A percentile compares a stretch with the other conserved stretches of the same genome.
These are phyloP conservation scores for Myiozetetes cayanensis DNA, from an alignment of 2,113 vertebrate genomes.

Conservation along the genomic window DNA sequence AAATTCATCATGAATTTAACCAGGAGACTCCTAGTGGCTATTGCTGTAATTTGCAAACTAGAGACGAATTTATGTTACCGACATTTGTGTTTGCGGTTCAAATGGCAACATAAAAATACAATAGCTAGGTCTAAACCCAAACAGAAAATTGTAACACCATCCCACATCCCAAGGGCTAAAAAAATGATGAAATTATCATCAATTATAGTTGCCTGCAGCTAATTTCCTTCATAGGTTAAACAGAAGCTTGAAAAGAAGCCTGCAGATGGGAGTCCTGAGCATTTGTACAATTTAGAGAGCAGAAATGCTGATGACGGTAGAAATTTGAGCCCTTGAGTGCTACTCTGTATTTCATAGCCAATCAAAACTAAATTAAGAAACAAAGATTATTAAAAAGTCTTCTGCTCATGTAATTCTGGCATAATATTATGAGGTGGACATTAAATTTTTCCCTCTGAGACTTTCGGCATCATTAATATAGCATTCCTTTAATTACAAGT, in stretches of 20 bases:
- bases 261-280: slow-evolving; percentile 32
- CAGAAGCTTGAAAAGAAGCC: slow-evolving; percentile 57
- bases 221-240: slow-evolving; percentile 51
- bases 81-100: not conserved
- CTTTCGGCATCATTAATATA: slow-evolving; percentile 67
- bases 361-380: slow-evolving; percentile 88
- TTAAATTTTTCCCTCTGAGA: slow-evolving; percentile 74
- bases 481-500: slow-evolving; percentile 75
- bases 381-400: slow-evolving; percentile 82
- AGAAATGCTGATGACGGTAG: slow-evolving; percentile 80
- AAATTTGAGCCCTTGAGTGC: slow-evolving; percentile 78
- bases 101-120: not conserved
- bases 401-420: slow-evolving; percentile 70
- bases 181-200: slow-evolving; percentile 54
- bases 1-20: not conserved
- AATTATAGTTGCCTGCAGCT: slow-evolving; percentile 53
- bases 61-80: not conserved
- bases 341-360: slow-evolving; percentile 79
- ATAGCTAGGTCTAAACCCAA: too few species aligned
- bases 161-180: slow-evolving; percentile 16
- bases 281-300: slow-evolving; percentile 70
- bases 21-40: slow-evolving; percentile 13
- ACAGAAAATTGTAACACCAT: not conserved
- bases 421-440: slow-evolving; percentile 72
- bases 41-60: not conserved